phyloP scores from a whole-genome alignment of 1,140 invertebrate species.

The Belonocnema kinseyi region DNA sequence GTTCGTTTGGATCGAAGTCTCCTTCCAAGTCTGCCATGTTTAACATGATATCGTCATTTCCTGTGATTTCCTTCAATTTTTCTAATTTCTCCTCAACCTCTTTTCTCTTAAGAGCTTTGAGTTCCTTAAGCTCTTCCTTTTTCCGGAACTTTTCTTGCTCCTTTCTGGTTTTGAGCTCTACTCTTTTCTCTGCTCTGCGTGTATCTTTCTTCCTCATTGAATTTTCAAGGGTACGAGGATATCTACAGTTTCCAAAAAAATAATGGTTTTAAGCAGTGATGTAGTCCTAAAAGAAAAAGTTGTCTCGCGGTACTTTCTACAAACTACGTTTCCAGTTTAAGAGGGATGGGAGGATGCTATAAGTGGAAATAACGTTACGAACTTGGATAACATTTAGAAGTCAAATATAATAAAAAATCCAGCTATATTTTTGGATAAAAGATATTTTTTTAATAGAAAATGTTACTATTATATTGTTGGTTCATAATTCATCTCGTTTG shows the following conservation, averaged over 20 bases:
- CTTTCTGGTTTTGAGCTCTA: conserved; percentile 86
- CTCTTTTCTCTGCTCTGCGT: conserved; percentile 85
- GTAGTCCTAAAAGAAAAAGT: too few species aligned
- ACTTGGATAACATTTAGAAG: too few species aligned
- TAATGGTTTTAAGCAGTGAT: neutral
- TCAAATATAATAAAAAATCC: too few species aligned
- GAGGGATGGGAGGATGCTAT: too few species aligned
- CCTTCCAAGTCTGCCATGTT: conserved; percentile 81
- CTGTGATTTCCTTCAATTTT: conserved; percentile 93
- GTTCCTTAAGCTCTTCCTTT: conserved; percentile 89
- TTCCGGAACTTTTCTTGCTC: conserved; percentile 88
- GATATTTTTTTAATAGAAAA: too few species aligned
- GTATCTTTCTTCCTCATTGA: conserved; percentile 89
- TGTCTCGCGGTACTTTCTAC: too few species aligned
- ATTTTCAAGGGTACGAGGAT: conserved; percentile 91
- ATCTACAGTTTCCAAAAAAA: conserved; percentile 73
- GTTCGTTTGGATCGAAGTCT: conserved; percentile 95
- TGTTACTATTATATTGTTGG: too few species aligned
- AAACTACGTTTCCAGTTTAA: too few species aligned
- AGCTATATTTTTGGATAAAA: too few species aligned
- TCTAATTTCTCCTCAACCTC: conserved; percentile 94
- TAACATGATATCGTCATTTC: conserved; percentile 79
- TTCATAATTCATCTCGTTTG: too few species aligned
- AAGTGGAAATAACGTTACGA: too few species aligned
- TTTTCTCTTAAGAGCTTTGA: conserved; percentile 91